Percentiles rank a stretch among this genome's conserved stretches.
Evolutionary conservation across 2,888 invertebrate genomes (phyloP).

Genomic region (Ochropleura plecta): DNA sequence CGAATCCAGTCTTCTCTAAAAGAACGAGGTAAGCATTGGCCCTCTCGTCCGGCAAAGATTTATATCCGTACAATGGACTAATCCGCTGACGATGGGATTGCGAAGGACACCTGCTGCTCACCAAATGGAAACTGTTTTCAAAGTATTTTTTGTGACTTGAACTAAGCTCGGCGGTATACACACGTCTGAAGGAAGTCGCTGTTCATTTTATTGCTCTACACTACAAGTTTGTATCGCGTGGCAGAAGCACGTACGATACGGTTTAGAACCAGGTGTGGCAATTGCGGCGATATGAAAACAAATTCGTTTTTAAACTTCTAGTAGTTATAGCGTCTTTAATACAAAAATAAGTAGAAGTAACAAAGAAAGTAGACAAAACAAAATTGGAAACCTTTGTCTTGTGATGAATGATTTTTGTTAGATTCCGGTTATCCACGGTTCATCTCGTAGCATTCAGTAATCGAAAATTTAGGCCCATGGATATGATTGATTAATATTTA

Average conservation of each 20-base stretch:
- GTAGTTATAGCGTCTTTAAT: conserved; percentile 2
- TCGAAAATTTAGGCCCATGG: not conserved
- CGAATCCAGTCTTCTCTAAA: conserved; percentile 68
- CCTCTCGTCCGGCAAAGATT: conserved; percentile 77
- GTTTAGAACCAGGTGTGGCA: conserved; percentile 54
- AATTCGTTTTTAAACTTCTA: conserved; percentile 38
- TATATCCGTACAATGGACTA: conserved; percentile 84
- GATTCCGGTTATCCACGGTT: not conserved
- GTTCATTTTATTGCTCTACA: conserved; percentile 56
- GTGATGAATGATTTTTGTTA: not conserved
- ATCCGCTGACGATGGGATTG: conserved; percentile 86
- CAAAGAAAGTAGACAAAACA: not conserved
- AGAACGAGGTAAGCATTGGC: conserved; percentile 78
- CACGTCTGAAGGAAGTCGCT: conserved; percentile 48
- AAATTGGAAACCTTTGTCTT: not conserved
- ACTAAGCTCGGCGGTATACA: conserved; percentile 58
- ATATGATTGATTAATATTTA: not conserved
- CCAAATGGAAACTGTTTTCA: conserved; percentile 80
- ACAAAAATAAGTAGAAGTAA: conserved; percentile 14
- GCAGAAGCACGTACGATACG: conserved; percentile 54
- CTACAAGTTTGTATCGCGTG: conserved; percentile 51
- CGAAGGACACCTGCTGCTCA: conserved; percentile 85
- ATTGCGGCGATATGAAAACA: conserved; percentile 48
- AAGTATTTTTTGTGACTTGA: conserved; percentile 67
- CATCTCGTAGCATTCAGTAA: not conserved